Conservation (phyloP, 2,113 vertebrate species). For the Struthidea cinerea region DNA sequence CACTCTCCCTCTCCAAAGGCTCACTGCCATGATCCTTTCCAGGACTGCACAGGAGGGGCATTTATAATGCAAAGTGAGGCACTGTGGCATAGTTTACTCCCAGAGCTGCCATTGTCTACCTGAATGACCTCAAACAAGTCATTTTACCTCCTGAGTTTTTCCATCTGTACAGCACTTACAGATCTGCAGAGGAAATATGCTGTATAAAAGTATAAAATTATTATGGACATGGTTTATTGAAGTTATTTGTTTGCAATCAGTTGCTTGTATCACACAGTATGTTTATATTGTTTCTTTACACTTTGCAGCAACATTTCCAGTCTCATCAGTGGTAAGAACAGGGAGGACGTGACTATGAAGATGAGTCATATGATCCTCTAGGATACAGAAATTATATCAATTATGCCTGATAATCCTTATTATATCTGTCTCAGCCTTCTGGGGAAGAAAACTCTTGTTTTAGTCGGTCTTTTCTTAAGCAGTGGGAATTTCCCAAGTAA, state of each 20-base stretch:
- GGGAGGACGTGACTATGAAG: conserved; percentile 44
- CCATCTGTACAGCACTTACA: not conserved
- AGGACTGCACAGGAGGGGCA: conserved; percentile 18
- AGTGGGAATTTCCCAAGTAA: conserved; percentile 47
- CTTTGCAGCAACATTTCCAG: not conserved
- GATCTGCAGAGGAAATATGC: not conserved
- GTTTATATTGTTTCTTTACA: not conserved
- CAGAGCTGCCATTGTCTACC: not conserved
- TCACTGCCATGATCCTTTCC: not conserved
- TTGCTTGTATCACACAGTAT: not conserved
- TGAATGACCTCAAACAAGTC: conserved; percentile 8
- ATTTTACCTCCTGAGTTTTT: conserved; percentile 6
- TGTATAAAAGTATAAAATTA: not conserved
- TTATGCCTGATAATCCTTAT: conserved; percentile 61
- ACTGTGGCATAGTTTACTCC: not conserved
- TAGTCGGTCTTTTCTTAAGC: conserved; percentile 48
- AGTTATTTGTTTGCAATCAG: not conserved
- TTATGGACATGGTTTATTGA: not conserved
- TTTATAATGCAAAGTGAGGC: conserved; percentile 13
- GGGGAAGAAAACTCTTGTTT: conserved; percentile 37
- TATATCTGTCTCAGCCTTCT: conserved; percentile 49
- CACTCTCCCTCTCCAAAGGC: not conserved
- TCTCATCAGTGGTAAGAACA: not conserved
- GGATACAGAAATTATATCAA: conserved; percentile 52
- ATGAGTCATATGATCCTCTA: conserved; percentile 53